Evolutionary conservation across 2,113 vertebrate species (phyloP), one percentile per base, ranked within the genome.

Genomic region (Vombatus ursinus): DNA sequence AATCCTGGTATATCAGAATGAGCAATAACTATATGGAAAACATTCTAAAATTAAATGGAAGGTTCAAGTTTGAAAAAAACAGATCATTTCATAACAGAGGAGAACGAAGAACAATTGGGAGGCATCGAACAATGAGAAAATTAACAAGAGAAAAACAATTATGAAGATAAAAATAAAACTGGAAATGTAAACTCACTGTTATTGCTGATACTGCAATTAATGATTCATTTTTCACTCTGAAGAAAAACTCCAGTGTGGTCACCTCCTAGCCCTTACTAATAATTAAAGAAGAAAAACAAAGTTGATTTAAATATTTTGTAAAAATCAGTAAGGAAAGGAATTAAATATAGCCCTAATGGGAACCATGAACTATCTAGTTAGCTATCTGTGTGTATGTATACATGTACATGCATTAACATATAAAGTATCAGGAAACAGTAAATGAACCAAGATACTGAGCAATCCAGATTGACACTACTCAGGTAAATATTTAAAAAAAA

Each of bases 131-230:
- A 52, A 50, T 12, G 57, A 53, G 1, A 52, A 25, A 57, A 44
- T 89, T 92, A 52, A 47, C 61, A 52, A 68, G 49, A 68, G 93
- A 44, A 95, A 94, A 96, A 52, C 50, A 92, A 92, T 92, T 54
- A 61, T 25, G 92, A 96, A 57, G 1, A 48, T 14, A 57, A 92
- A 94, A 8, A 25, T 10, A 53, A 31, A 91, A 16, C 47, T 77
- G 49, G 92, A 92, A 77, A 77, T 77, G 14, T 19, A 77, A 77
- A n/a, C 37, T n/a, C 3, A n/a, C 3, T 50, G 31, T 19, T 50
- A 90, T 31, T 90, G 25, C 26, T 47, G 25, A 50, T 26, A 47
- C 0, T 90, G 9, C 1, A 93, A n/a, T 31, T 51, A 93, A 84
- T 37, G 0, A 91, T 10, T 93, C 48, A 50, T 52, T 94, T 91